Evolutionary conservation across 2,797 vertebrate species (phyloP), one percentile per base, ranked within the genome.

Genomic region (Melanotaenia trifasciata): DNA sequence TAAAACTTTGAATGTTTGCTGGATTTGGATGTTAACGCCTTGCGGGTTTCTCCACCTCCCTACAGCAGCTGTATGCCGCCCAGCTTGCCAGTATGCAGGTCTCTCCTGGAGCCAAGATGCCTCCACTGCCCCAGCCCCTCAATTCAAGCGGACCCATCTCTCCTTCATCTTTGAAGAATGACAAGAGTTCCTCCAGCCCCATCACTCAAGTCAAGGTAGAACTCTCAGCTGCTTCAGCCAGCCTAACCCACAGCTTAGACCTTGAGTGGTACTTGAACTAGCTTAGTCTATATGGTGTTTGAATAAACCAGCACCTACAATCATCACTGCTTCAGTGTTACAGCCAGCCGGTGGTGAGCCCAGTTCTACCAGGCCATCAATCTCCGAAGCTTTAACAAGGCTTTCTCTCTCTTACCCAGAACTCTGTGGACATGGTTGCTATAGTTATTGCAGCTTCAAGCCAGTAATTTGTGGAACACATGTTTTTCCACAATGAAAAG

Each of bases 11-110:
- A 93, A 93, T 94, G 91, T 89, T 90, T 91, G 85, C 90, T 92
- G 90, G 79, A 86, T 93, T 91, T 92, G 89, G 90, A 94, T 87
- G 89, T 89, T 94, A 94, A 95, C 76, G 90, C 81, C 86, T 92
- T 93, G 89, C 62, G 84, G 90, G 72, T 93, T 93, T 92, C 87
- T 92, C 81, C 80, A 62, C 84, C 84, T 91, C 88, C 84, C 95
- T 93, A 83, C 95, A 99, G 98, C 98, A 99, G 95, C 96, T 99
- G 91, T 99, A 99, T 83, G 97, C 98, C 65, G 97, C 98, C 93
- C 98, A 99, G 94, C 95, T 99, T 93, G 97, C 98, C 96, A 98
- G 95, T 95, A 99, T 99, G 98, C 98, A 99, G 94, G 96, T 98
- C 93, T 99, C 98, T 93, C 98, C 98, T 80, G 97, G 97, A 95